A percentile compares a stretch with the other conserved stretches of the same genome.
These are phyloP conservation scores for Petrocephalus schoutedeni DNA, from an alignment of 2,797 vertebrate species.

Conservation along the genomic window DNA sequence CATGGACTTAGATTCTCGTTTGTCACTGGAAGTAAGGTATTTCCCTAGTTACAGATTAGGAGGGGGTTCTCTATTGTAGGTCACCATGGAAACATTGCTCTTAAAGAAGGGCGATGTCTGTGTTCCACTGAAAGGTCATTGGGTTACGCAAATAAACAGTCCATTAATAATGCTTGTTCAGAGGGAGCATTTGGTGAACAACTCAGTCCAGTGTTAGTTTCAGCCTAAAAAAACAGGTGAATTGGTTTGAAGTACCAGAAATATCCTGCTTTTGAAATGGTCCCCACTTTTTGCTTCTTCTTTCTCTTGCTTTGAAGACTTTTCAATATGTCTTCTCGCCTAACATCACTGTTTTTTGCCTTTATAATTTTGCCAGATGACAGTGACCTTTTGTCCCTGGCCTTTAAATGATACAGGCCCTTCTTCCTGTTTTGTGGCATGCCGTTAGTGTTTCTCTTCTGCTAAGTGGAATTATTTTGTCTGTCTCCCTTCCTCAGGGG, in stretches of 20 bases:
- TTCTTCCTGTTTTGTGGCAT: not conserved
- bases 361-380: not conserved
- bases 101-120: not conserved
- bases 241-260: not conserved
- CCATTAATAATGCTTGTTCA: not conserved
- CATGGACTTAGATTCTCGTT: not conserved
- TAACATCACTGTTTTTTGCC: not conserved
- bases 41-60: not conserved
- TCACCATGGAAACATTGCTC: not conserved
- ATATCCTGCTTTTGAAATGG: not conserved
- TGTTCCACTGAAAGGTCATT: not conserved
- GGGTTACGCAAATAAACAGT: not conserved
- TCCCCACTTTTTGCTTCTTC: not conserved
- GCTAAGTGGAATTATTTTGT: slow-evolving; percentile 24
- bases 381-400: not conserved
- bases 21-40: not conserved
- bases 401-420: not conserved
- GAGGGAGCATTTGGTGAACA: not conserved
- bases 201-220: not conserved
- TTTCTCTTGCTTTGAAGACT: not conserved
- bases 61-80: not conserved
- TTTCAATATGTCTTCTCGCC: not conserved
- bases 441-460: slow-evolving; percentile 1
- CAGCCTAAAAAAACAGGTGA: not conserved
- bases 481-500: slow-evolving; percentile 46